Evolutionary conservation across 2,797 vertebrate species (phyloP).

Genomic region (Carcharodon carcharias): DNA sequence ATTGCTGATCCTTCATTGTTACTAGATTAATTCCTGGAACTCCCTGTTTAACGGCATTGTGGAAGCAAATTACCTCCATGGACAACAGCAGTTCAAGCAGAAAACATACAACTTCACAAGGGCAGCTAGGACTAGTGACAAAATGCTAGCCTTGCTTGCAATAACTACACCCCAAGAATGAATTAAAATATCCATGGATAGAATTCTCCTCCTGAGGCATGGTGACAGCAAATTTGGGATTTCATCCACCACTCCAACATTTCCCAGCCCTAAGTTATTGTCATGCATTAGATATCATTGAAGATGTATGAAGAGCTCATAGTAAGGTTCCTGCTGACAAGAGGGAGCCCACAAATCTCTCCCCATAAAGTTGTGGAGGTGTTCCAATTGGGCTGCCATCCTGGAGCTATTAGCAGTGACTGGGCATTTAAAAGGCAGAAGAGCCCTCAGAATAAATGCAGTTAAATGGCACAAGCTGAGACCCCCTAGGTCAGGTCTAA

Average conservation of each 20-base stretch:
- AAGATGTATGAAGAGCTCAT: background rate
- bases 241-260: background rate
- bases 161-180: background rate
- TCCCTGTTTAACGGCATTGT: too few relatives aligned
- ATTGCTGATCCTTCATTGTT: background rate
- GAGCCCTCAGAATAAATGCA: background rate
- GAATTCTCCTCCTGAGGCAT: background rate
- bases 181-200: background rate
- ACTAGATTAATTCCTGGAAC: background rate
- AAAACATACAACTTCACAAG: background rate
- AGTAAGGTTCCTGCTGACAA: background rate
- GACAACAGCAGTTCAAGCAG: background rate
- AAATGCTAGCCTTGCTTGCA: background rate
- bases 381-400: too few relatives aligned
- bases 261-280: background rate
- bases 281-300: too few relatives aligned
- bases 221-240: background rate
- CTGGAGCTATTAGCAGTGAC: background rate
- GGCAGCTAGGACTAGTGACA: background rate
- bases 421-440: background rate
- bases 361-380: background rate
- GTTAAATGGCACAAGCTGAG: background rate
- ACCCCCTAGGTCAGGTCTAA: background rate
- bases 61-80: background rate
- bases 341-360: background rate